Evolutionary conservation across 2,888 invertebrate species (phyloP), one percentile per base, ranked within the genome.

Genomic region (Temnothorax rugatulus): DNA sequence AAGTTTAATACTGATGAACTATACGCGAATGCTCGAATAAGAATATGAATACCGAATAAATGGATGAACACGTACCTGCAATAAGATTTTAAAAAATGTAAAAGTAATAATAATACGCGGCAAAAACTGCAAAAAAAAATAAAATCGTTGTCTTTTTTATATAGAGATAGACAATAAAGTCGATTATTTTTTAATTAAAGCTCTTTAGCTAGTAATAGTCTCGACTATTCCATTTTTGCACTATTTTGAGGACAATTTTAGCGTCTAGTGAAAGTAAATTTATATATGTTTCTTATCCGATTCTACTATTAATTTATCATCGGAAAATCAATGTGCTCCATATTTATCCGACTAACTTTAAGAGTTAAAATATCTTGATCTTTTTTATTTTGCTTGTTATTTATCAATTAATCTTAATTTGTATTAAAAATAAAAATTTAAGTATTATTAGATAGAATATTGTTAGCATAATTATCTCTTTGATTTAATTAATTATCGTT

Each of bases 181-280:
- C 2, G 18, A 47, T 9, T 18, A 44, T 47, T 47, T 47, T 47
- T 68, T 47, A 47, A 87, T 85, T 87, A 81, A 87, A 85, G 76
- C 73, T 84, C 74, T 75, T 64, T 69, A 13, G 1, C 8, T 66
- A 44, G 4, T 71, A 34, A 69, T 41, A 73, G 25, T 41, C 1
- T 18, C 0, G 15, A n/a, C 11, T 64, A 41, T 64, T 13, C 15
- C 4, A 71, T 15, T 38, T 73, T 41, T 25, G 9, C n/a, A 11
- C 11, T 7, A 59, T n/a, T 29, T 74, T 9, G 4, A 44, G 11
- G 4, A 5, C 1, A 2, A 2, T 25, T 41, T 74, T 41, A 15
- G 9, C n/a, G 0, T 5, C 1, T 38, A 73, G 13, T 57, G 4
- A 38, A 73, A 18, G 21, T 71, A n/a, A 38, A 21, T 13, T 38